Conservation (phyloP, 35 echinoderm and acorn worm species). For the Apostichopus japonicus region DNA sequence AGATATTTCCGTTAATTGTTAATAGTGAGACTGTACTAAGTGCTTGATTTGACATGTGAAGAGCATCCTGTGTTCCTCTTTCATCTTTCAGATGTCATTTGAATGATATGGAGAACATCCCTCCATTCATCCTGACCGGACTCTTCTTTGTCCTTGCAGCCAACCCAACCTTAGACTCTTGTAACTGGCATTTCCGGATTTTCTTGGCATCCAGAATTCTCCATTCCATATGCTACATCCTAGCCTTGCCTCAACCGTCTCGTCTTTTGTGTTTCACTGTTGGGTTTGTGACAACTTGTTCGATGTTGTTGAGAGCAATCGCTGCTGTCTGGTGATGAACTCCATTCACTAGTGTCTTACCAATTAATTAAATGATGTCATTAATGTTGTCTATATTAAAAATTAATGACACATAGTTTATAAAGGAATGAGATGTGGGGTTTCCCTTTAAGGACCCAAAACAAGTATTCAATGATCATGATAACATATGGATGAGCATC, state of each 20-base stretch:
- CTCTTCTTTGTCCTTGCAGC: slow-evolving; percentile 62
- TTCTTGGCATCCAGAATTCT: slow-evolving; percentile 69
- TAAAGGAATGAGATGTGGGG: too few species aligned
- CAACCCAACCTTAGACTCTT: slow-evolving; percentile 34
- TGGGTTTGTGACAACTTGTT: slow-evolving; percentile 46
- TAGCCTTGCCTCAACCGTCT: slow-evolving; percentile 51
- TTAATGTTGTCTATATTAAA: too few species aligned
- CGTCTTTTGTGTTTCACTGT: slow-evolving; percentile 29
- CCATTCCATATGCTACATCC: slow-evolving; percentile 68
- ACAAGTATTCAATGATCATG: too few species aligned
- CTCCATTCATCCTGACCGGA: slow-evolving; percentile 64
- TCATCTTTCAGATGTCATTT: slow-evolving; percentile 60
- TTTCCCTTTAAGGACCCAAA: too few species aligned
- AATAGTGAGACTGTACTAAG: too few species aligned
- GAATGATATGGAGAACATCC: slow-evolving; percentile 80
- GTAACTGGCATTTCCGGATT: slow-evolving; percentile 71
- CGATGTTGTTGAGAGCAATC: slow-evolving; percentile 55
- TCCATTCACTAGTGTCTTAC: too few species aligned
- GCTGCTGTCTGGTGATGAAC: not conserved
- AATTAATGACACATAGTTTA: too few species aligned
- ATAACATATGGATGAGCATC: too few species aligned
- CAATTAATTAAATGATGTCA: too few species aligned
- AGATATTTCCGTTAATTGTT: too few species aligned
- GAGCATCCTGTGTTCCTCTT: not conserved
- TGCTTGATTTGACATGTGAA: too few species aligned